Evolutionary conservation across 2,888 invertebrate species (phyloP).

Genomic region (Incurvaria masculella): DNA sequence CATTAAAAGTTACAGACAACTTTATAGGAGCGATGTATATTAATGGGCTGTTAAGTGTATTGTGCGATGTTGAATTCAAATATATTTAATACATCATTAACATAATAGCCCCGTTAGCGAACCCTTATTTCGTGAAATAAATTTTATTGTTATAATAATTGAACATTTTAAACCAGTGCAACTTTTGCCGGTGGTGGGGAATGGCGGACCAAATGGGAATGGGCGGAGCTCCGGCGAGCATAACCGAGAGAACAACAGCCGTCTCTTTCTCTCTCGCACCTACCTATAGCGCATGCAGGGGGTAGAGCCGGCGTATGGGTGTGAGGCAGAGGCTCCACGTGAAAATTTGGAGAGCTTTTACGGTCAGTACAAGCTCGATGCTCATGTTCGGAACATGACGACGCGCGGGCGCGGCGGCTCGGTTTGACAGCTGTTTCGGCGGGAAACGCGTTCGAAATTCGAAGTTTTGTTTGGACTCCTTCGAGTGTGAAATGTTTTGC

Average conservation of each 20-base stretch:
- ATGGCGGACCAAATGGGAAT: slow-evolving; percentile 42
- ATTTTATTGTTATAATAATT: slow-evolving; percentile 57
- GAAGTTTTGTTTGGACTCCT: background rate
- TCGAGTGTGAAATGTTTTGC: background rate
- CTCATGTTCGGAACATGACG: background rate
- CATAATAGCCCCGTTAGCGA: slow-evolving; percentile 30
- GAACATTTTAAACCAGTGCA: slow-evolving; percentile 55
- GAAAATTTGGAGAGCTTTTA: background rate
- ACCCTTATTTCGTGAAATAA: slow-evolving; percentile 54
- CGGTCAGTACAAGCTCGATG: background rate
- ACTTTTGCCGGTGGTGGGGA: slow-evolving; percentile 42
- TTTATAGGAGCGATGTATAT: too few species aligned
- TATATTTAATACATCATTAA: slow-evolving; percentile 52
- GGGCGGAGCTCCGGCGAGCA: slow-evolving; percentile 43
- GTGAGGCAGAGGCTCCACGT: background rate
- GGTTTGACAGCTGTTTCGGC: background rate
- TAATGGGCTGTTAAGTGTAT: too few species aligned
- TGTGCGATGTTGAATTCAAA: too few species aligned
- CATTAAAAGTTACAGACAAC: too few species aligned
- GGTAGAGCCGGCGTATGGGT: background rate
- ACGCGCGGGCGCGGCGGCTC: background rate
- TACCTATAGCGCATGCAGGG: background rate
- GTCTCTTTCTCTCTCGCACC: slow-evolving; percentile 31
- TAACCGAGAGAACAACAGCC: slow-evolving; percentile 24
- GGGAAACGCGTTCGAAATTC: background rate